phyloP scores from a whole-genome alignment of 2,888 invertebrate species.

The Minunthozetes semirufus region DNA sequence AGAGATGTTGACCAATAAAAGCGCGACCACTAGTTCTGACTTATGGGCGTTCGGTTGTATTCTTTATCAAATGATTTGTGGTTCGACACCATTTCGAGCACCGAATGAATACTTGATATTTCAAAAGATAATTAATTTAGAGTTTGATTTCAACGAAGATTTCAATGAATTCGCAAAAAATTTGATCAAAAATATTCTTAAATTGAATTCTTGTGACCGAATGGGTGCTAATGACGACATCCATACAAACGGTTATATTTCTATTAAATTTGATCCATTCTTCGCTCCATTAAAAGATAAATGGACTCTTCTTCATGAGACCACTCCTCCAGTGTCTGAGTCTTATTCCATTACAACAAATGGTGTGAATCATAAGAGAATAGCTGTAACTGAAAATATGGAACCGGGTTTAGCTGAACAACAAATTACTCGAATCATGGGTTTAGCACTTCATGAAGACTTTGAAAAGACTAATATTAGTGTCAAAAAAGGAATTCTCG shows the following conservation, averaged over 20 bases:
- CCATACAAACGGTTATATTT: constrained; percentile 60
- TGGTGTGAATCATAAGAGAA: constrained; percentile 52
- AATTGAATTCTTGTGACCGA: constrained; percentile 67
- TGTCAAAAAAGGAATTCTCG: constrained; percentile 37
- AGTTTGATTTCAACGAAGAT: constrained; percentile 85
- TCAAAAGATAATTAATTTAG: constrained; percentile 83
- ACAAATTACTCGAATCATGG: constrained; percentile 50
- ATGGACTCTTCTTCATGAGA: constrained; percentile 8
- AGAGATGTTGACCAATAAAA: constrained; percentile 75
- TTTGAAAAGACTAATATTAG: constrained; percentile 47
- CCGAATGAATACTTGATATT: constrained; percentile 88
- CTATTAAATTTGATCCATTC: constrained; percentile 77
- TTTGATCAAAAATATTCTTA: constrained; percentile 75
- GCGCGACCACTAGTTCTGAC: constrained; percentile 58
- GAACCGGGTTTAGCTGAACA: constrained; percentile 35
- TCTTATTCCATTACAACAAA: constrained; percentile 60
- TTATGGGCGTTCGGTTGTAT: constrained; percentile 97
- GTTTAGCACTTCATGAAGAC: constrained; percentile 59
- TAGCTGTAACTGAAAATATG: constrained; percentile 48
- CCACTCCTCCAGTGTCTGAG: constrained; percentile 15
- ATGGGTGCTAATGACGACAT: constrained; percentile 68
- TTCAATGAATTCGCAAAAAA: constrained; percentile 79
- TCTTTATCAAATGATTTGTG: constrained; percentile 91
- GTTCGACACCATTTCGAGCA: constrained; percentile 82
- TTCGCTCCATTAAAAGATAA: constrained; percentile 52